Conservation (phyloP, 2,113 vertebrate species). For the Tetraodon nigroviridis region DNA sequence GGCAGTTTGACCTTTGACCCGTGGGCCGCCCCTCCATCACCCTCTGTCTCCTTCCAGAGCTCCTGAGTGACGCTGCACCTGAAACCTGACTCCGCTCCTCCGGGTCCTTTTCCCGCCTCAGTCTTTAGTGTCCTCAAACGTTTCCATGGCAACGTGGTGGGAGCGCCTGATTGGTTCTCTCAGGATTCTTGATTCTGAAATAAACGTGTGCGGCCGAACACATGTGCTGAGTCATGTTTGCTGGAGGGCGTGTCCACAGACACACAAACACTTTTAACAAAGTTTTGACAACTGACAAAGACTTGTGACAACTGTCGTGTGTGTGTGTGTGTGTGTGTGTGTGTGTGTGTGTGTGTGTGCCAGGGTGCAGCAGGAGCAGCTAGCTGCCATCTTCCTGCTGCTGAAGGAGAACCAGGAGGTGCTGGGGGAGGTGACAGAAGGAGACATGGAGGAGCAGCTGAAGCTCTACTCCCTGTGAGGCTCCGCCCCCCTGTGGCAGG, state of each 20-base stretch:
- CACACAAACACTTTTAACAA: no score
- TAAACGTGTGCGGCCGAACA: neutral
- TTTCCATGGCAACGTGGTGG: neutral
- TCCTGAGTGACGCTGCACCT: neutral
- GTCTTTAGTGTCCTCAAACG: no score
- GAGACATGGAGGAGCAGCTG: constrained; percentile 85
- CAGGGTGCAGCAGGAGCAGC: constrained; percentile 90
- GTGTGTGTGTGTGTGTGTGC: constrained; percentile 16
- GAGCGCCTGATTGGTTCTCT: neutral
- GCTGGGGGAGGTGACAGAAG: constrained; percentile 85
- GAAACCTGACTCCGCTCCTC: neutral
- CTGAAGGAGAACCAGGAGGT: constrained; percentile 85
- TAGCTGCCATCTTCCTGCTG: constrained; percentile 89
- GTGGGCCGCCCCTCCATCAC: neutral
- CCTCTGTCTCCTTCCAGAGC: neutral
- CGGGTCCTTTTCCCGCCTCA: neutral
- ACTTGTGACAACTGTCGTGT: neutral
- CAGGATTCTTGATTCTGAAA: neutral
- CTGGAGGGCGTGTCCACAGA: neutral
- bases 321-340: neutral
- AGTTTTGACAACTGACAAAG: no score
- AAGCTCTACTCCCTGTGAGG: constrained; percentile 57
- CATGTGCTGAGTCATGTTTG: neutral
- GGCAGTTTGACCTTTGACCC: neutral
- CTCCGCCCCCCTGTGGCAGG: neutral